These are phyloP conservation scores for Radopholus similis DNA, from an alignment of 1,140 invertebrate genomes.

Conservation along the genomic window DNA sequence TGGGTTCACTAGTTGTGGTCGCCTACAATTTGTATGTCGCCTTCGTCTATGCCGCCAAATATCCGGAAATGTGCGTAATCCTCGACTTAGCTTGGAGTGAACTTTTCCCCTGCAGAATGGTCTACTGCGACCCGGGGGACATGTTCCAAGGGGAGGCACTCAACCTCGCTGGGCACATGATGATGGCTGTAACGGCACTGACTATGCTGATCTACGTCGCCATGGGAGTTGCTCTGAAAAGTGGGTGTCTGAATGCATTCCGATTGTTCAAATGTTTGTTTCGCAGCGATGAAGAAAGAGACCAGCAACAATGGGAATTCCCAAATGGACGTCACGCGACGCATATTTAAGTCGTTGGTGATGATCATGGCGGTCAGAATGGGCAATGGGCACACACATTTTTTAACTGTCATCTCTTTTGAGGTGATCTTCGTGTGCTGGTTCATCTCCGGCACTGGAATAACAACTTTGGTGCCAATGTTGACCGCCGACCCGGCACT, in stretches of 20 bases:
- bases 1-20: not conserved
- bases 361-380: not conserved
- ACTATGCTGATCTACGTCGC: not conserved
- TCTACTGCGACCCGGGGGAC: not conserved
- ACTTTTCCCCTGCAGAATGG: not conserved
- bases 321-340: not conserved
- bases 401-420: too few relatives aligned
- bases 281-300: not conserved
- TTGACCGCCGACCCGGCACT: not conserved
- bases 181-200: not conserved
- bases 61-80: constrained; percentile 1
- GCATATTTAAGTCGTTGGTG: not conserved
- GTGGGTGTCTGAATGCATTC: not conserved
- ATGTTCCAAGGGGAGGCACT: not conserved
- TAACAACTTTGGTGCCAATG: not conserved
- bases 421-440: not conserved
- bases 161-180: not conserved
- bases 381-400: too few relatives aligned
- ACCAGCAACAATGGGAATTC: not conserved
- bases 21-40: not conserved
- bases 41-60: not conserved
- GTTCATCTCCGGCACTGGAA: not conserved
- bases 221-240: not conserved
- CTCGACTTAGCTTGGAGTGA: not conserved
- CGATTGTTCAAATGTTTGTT: not conserved